phyloP scores from a whole-genome alignment of 2,797 vertebrate species.

The Apogon hyalosoma region DNA sequence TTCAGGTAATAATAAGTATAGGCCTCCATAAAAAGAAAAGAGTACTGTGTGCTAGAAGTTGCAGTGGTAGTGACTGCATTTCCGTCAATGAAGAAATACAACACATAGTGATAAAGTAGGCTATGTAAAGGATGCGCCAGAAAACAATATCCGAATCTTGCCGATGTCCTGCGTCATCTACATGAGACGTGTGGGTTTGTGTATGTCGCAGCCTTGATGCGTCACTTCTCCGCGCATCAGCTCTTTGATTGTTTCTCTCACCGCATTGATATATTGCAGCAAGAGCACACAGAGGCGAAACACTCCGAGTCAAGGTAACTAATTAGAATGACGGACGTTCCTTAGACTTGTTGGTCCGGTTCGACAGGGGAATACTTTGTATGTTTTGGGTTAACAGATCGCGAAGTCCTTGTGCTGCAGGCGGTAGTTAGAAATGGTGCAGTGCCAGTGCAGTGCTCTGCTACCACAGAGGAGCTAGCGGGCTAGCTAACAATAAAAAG shows the following conservation, averaged over 20 bases:
- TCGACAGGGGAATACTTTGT: too few relatives aligned
- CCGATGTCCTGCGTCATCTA: conserved; percentile 26
- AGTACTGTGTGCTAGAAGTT: too few relatives aligned
- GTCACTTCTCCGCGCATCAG: conserved; percentile 50
- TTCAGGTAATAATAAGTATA: too few relatives aligned
- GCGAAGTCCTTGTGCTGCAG: conserved; percentile 7
- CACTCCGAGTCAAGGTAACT: conserved; percentile 48
- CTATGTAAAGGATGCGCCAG: too few relatives aligned
- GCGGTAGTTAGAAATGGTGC: conserved; percentile 64
- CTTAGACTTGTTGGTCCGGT: not conserved
- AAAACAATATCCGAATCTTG: conserved; percentile 47
- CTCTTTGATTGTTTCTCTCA: conserved; percentile 67
- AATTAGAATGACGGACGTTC: fast-evolving
- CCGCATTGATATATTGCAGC: conserved; percentile 46
- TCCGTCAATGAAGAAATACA: too few relatives aligned
- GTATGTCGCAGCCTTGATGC: conserved; percentile 25
- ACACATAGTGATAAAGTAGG: too few relatives aligned
- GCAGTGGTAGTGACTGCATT: too few relatives aligned
- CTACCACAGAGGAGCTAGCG: conserved; percentile 43
- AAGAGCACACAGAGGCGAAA: conserved; percentile 6
- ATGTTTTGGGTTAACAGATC: not conserved
- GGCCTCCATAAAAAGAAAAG: too few relatives aligned
- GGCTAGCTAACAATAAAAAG: conserved; percentile 51
- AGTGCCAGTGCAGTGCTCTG: conserved; percentile 57
- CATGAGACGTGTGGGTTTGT: conserved; percentile 35